A percentile compares a stretch with the other conserved stretches of the same genome.
Evolutionary conservation across 2,797 vertebrate species (phyloP).

Genomic region (Chromobotia macracanthus): DNA sequence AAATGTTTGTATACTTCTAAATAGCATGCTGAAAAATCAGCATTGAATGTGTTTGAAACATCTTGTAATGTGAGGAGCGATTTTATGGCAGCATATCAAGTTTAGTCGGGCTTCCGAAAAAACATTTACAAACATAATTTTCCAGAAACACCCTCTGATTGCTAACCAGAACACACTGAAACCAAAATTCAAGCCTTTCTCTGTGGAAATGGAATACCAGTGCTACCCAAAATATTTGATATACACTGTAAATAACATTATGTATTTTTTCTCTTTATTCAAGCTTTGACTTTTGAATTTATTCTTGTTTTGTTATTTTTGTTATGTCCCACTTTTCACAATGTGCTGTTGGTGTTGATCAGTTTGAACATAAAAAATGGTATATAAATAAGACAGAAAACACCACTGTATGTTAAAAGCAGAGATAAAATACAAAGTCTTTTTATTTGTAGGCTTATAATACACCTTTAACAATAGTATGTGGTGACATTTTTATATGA

Average conservation of each 20-base stretch:
- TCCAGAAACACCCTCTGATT: not conserved
- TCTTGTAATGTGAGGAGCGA: not conserved
- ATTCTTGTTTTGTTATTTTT: conserved; percentile 46
- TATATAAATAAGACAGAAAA: conserved; percentile 61
- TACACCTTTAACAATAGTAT: conserved; percentile 57
- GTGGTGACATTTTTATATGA: conserved; percentile 67
- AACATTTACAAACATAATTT: not conserved
- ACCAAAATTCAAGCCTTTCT: conserved; percentile 41
- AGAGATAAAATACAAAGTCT: conserved; percentile 55
- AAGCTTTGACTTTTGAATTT: conserved; percentile 52
- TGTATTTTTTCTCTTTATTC: conserved; percentile 40
- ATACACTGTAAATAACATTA: conserved; percentile 65
- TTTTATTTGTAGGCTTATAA: conserved; percentile 68
- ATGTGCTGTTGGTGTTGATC: conserved; percentile 57
- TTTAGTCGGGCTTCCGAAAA: not conserved
- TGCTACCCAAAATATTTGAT: conserved; percentile 44
- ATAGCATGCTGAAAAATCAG: not conserved
- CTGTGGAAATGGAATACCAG: conserved; percentile 69
- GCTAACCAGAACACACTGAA: not conserved
- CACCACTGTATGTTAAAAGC: conserved; percentile 61
- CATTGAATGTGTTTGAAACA: not conserved
- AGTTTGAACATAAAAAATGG: conserved; percentile 57
- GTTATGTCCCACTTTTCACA: conserved; percentile 56
- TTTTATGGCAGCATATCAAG: not conserved
- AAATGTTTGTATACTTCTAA: not conserved